Percentiles rank a stretch among this genome's conserved stretches.
Conservation (phyloP, 1,140 invertebrate genomes). For the Sminthurides bifidus region DNA sequence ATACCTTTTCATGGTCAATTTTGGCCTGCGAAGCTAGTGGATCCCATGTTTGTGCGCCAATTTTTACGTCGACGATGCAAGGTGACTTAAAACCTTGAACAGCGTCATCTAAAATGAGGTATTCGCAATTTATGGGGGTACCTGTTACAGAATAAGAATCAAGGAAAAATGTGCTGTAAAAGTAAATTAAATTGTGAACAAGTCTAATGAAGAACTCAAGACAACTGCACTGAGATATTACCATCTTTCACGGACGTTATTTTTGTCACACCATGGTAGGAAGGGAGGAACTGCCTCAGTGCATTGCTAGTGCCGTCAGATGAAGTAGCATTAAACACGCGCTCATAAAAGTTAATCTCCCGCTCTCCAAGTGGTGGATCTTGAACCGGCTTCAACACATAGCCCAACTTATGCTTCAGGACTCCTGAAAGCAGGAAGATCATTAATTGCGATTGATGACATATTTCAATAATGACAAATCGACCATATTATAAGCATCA, state of each 20-base stretch:
- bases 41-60: conserved; percentile 45
- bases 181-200: background rate
- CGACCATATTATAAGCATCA: background rate
- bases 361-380: conserved; percentile 20
- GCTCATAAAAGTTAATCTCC: conserved; percentile 30
- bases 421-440: conserved; percentile 9
- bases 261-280: conserved; percentile 19
- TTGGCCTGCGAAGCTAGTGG: conserved; percentile 42
- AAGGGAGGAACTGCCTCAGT: conserved; percentile 15
- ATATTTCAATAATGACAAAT: background rate
- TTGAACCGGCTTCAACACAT: conserved; percentile 28
- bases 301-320: background rate
- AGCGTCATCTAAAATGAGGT: conserved; percentile 36
- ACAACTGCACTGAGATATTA: background rate
- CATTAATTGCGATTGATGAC: background rate
- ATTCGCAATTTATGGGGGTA: background rate
- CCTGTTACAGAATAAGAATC: background rate
- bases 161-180: background rate
- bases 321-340: background rate
- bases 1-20: conserved; percentile 37
- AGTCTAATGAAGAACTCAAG: background rate
- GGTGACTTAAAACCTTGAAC: conserved; percentile 37
- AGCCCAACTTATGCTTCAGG: conserved; percentile 26
- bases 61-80: conserved; percentile 47
- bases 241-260: background rate